Conservation (phyloP, 1,140 invertebrate species). For the Papilio helenus region DNA sequence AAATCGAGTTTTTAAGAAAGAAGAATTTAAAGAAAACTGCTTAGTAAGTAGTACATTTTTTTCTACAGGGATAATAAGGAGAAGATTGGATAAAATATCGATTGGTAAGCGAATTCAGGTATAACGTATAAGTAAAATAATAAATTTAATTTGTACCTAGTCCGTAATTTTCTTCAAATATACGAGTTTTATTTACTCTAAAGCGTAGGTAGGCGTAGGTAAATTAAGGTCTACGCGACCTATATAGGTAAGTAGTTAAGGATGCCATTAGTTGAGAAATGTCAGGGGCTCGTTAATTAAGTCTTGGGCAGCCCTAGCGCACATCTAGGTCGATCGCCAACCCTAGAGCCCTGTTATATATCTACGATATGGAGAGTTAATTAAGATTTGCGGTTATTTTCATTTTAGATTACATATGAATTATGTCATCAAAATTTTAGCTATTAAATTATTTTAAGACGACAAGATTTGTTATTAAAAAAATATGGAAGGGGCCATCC, state of each 20-base stretch:
- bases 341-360: not conserved
- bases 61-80: not conserved
- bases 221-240: not conserved
- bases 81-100: no score
- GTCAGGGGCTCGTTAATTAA: constrained; percentile 17
- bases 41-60: not conserved
- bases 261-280: not conserved
- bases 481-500: no score
- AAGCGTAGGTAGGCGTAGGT: not conserved
- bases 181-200: no score
- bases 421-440: no score
- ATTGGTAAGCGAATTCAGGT: not conserved
- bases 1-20: not conserved
- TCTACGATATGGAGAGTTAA: not conserved
- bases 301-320: not conserved
- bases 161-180: no score
- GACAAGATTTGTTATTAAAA: no score
- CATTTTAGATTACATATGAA: not conserved
- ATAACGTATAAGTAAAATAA: not conserved
- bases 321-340: constrained; percentile 14
- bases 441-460: no score
- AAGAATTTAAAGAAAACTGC: not conserved
- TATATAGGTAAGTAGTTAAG: not conserved
- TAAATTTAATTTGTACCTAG: not conserved
- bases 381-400: not conserved